Base-by-base conservation (phyloP, 2,888 invertebrate genomes). In the Drosophila merina region DNA sequence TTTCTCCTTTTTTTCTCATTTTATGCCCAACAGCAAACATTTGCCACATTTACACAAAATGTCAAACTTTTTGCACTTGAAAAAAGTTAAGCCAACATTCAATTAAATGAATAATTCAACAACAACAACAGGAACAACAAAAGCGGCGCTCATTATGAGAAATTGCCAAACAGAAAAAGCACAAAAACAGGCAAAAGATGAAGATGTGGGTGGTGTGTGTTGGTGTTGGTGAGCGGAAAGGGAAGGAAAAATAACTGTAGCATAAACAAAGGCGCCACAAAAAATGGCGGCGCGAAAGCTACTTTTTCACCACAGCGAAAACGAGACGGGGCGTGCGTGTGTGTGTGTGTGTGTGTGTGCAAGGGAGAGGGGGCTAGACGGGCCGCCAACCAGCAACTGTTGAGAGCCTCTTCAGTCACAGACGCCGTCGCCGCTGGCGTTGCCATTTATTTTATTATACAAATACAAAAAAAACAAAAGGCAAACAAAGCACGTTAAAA, bases 251-350 rank as follows among this genome's bases (percentile, higher is more conserved):
- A 80, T 79, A 71, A 76, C 72, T 77, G 87, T 87, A 79, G 83
- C 88, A 79, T 63, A 75, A 81, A 88, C 86, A 88, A 85, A 88
- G 77, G 85, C 81, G 85, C 80, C 77, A 90, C 86, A 90, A 89
- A 88, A 90, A 91, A 90, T 90, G 90, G 90, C 90, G 90, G 90
- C 84, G 90, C 90, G 89, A 89, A 89, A 86, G 90, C 89, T 82
- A 80, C 80, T 89, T 89, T 84, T 85, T 77, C 62, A 86, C 57
- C 59, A 45, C 62, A 64, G 47, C 40, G 38, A 26, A 38, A 68
- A 2, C 12, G 49, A 36, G 70, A 69, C 12, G 45, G 38, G 25
- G 9, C n/a, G 3, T 31, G 3, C 31, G n/a, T 36, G 36, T 36
- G 5, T 36, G 36, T 36, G 36, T 36, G n/a, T 4, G 30, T 12